Conservation (phyloP, 2,797 vertebrate genomes). For the Champsocephalus gunnari region DNA sequence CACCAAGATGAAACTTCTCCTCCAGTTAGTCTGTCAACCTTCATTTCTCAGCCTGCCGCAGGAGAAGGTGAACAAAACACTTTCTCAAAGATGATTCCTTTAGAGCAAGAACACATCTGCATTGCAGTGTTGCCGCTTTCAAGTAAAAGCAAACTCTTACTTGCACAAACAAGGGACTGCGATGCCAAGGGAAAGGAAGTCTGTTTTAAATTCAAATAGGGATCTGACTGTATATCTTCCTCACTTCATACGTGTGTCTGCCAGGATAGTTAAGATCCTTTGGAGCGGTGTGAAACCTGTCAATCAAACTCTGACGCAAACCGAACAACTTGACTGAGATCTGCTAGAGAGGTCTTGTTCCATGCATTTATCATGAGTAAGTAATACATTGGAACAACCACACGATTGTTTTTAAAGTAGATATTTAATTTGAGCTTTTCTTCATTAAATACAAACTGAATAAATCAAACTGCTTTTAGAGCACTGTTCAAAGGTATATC, state of each 20-base stretch:
- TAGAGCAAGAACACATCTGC: conserved; percentile 12
- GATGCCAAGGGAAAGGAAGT: not conserved
- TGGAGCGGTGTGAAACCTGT: not conserved
- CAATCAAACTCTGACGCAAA: too few relatives aligned
- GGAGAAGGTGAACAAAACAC: conserved; percentile 14
- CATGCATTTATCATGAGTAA: not conserved
- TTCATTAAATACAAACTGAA: not conserved
- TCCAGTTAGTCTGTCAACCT: conserved; percentile 5
- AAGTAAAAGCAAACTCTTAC: conserved; percentile 8
- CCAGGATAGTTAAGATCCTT: not conserved
- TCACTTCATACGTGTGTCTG: not conserved
- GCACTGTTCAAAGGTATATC: not conserved
- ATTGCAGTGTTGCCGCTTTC: conserved; percentile 1
- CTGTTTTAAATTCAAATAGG: not conserved
- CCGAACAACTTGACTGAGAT: not conserved
- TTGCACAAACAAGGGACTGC: conserved; percentile 12
- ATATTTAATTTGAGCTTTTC: not conserved
- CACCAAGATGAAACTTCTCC: conserved; percentile 31
- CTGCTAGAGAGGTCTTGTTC: not conserved
- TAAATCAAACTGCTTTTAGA: not conserved
- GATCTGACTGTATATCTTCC: conserved; percentile 8
- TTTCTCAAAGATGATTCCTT: conserved; percentile 25
- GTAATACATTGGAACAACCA: not conserved
- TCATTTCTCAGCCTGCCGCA: not conserved
- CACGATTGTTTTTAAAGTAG: not conserved